A percentile compares a stretch with the other conserved stretches of the same genome.
Conservation (phyloP, 2,113 vertebrate genomes). For the pig (Sus scrofa) region T2T-Sscrofa CM000830.6:94884001-94884500, state of each 20-base stretch:
- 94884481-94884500: not conserved
- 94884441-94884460: not conserved
- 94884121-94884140: not conserved
- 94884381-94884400: conserved; percentile 53
- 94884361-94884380: conserved; percentile 30
- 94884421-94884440: not conserved
- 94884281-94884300: not conserved
- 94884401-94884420: not conserved
- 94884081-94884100: not conserved
- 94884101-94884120: not conserved
- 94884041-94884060: not conserved
- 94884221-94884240: not conserved
- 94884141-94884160: not conserved
- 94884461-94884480: conserved; percentile 11
- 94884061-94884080: conserved; percentile 31
- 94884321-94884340: conserved; percentile 28
- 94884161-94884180: conserved; percentile 5
- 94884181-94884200: not conserved
- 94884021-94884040: not conserved
- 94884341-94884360: conserved; percentile 28
- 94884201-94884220: not conserved
- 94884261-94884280: not conserved
- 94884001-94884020: not conserved
- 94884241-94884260: not conserved
- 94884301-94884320: not conserved